phyloP scores from a whole-genome alignment of 2,888 invertebrate genomes.

The Ecdyonurus torrentis region DNA sequence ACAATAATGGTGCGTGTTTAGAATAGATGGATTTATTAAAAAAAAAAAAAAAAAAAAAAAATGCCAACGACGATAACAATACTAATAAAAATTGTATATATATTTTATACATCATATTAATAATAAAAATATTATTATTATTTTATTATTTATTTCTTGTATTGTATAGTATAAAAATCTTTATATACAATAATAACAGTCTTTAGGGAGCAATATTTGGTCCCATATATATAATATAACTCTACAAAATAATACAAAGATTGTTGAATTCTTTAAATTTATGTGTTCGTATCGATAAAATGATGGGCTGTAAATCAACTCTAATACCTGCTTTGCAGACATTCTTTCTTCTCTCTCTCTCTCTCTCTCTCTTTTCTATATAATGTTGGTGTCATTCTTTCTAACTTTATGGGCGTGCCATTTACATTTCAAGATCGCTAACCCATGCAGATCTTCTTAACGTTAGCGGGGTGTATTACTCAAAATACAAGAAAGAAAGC shows the following conservation, averaged over 20 bases:
- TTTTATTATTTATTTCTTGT: neutral
- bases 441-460: neutral
- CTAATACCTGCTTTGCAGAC: neutral
- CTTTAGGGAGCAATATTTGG: neutral
- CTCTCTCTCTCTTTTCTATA: neutral
- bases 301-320: neutral
- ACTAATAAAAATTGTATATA: no score
- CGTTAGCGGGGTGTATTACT: no score
- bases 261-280: neutral
- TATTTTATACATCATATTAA: no score
- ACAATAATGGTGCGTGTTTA: neutral
- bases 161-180: neutral
- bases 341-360: neutral
- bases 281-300: neutral
- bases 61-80: neutral
- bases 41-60: no score
- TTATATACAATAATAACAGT: neutral
- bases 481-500: no score
- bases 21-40: neutral
- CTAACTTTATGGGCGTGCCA: neutral
- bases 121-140: neutral
- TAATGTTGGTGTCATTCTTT: neutral
- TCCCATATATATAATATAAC: neutral
- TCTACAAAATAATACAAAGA: neutral
- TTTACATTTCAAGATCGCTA: neutral